phyloP scores from a whole-genome alignment of 2,888 invertebrate species.

The Cerceris rybyensis region DNA sequence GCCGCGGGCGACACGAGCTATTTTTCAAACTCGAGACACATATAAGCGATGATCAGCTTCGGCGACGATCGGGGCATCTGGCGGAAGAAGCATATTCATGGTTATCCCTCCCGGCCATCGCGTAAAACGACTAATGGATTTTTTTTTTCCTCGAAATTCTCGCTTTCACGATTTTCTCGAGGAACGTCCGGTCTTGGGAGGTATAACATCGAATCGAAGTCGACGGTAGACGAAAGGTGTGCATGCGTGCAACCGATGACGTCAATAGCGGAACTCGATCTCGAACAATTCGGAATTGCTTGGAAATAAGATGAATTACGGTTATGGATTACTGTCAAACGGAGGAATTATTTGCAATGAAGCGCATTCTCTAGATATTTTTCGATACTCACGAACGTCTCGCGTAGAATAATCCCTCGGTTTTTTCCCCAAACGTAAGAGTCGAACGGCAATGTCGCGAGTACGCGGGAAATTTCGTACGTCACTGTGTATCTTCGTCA shows the following conservation, averaged over 20 bases:
- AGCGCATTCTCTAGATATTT: neutral
- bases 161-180: neutral
- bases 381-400: neutral
- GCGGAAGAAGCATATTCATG: slow-evolving; percentile 20
- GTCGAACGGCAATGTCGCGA: slow-evolving; percentile 1
- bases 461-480: slow-evolving; percentile 9
- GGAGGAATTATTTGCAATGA: neutral
- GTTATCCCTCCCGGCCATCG: neutral
- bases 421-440: slow-evolving; percentile 1
- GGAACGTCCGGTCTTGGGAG: neutral
- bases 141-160: neutral
- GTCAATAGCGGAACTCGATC: neutral
- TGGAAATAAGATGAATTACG: neutral
- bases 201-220: neutral
- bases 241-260: neutral
- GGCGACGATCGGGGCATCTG: slow-evolving; percentile 31
- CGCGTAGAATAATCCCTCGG: neutral
- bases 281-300: neutral
- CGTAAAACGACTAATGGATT: slow-evolving; percentile 12
- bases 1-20: slow-evolving; percentile 47
- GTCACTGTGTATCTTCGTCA: slow-evolving; percentile 17
- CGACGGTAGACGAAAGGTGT: slow-evolving; percentile 7
- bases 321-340: no score
- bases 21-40: slow-evolving; percentile 48
- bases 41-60: slow-evolving; percentile 30